Conservation (phyloP, 2,113 vertebrate genomes). For the Taurulus bubalis region DNA sequence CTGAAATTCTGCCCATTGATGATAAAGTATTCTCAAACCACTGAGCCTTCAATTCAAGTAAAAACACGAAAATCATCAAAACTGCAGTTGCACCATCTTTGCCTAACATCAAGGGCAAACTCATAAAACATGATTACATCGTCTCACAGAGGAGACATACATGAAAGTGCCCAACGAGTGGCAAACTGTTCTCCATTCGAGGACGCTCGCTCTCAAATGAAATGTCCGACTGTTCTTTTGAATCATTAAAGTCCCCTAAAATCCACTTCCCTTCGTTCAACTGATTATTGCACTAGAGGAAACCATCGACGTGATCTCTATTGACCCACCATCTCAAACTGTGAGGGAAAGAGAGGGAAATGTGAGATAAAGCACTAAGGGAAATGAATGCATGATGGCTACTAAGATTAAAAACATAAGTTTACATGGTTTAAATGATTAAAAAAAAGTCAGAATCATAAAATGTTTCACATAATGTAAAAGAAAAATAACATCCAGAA, state of each 20-base stretch:
- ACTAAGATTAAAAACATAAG: conserved; percentile 74
- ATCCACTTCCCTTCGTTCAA: conserved; percentile 79
- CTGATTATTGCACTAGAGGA: conserved; percentile 95
- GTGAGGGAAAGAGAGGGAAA: conserved; percentile 34
- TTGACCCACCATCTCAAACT: conserved; percentile 49
- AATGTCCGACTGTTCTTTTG: conserved; percentile 40
- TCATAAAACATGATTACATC: conserved; percentile 31
- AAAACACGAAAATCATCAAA: conserved; percentile 54
- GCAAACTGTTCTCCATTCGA: conserved; percentile 32
- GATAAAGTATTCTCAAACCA: conserved; percentile 49
- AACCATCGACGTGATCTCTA: conserved; percentile 83
- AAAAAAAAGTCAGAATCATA: conserved; percentile 76
- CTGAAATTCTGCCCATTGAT: conserved; percentile 29
- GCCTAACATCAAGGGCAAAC: conserved; percentile 28
- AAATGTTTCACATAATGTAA: conserved; percentile 62
- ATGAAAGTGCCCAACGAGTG: conserved; percentile 51
- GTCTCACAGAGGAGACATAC: conserved; percentile 38
- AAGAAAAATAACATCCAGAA: conserved; percentile 61
- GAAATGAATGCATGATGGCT: conserved; percentile 73
- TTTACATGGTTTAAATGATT: conserved; percentile 75
- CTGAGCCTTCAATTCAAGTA: conserved; percentile 70
- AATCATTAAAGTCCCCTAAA: conserved; percentile 41
- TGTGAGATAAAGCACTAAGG: conserved; percentile 56
- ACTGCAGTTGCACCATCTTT: conserved; percentile 51
- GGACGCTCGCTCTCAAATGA: conserved; percentile 49